Evolutionary conservation across 2,113 vertebrate species (phyloP).

Genomic region (Damaliscus lunatus): DNA sequence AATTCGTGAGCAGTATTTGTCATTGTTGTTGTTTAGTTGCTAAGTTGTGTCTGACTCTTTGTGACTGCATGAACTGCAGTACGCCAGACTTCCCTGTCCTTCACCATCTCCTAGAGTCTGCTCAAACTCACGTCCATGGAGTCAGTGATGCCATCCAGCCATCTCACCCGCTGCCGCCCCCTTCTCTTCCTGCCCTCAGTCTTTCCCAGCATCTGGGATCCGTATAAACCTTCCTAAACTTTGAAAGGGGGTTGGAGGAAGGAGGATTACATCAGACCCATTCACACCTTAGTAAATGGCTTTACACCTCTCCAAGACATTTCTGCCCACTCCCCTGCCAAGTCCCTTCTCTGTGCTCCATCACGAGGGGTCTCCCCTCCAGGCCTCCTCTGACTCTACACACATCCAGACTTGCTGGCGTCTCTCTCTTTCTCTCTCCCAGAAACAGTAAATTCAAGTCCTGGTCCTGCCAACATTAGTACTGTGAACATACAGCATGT

Average conservation of each 20-base stretch:
- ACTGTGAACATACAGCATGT: not conserved
- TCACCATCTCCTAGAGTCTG: not conserved
- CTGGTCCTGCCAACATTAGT: not conserved
- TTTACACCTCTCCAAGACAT: not conserved
- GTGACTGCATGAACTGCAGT: not conserved
- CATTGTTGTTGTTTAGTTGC: not conserved
- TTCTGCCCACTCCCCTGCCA: not conserved
- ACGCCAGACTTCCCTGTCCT: not conserved
- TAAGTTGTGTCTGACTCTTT: not conserved
- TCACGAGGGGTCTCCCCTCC: not conserved
- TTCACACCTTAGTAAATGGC: not conserved
- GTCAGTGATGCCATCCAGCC: not conserved
- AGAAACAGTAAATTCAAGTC: not conserved
- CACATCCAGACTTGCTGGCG: too few relatives aligned
- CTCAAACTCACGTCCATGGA: not conserved
- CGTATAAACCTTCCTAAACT: too few relatives aligned
- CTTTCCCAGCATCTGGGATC: not conserved
- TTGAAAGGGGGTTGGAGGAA: not conserved
- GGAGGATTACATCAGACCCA: accelerated
- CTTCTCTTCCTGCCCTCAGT: not conserved
- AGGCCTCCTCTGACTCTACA: not conserved
- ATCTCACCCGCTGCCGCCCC: not conserved
- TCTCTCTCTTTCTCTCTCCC: not conserved
- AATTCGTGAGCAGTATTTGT: not conserved
- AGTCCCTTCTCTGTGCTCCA: not conserved